Percentiles rank a stretch among this genome's conserved stretches.
Conservation (phyloP, 2,888 invertebrate genomes). For the Pemphredon lugubris region DNA sequence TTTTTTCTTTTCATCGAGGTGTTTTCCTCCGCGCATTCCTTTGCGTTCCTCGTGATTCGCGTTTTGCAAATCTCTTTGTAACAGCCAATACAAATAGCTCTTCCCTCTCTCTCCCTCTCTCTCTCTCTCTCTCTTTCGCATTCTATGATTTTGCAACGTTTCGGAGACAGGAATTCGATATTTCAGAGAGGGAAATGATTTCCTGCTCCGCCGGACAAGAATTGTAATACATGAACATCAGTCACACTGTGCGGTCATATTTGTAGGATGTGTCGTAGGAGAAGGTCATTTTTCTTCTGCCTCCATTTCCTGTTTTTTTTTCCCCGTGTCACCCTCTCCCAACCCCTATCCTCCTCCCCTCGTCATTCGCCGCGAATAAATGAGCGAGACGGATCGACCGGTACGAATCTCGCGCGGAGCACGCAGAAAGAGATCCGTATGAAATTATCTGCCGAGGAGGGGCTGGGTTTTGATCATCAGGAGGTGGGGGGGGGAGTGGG, state of each 20-base stretch:
- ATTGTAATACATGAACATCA: slow-evolving; percentile 51
- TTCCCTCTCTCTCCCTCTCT: too few relatives aligned
- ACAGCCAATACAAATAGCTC: too few relatives aligned
- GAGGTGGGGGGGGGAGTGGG: too few relatives aligned
- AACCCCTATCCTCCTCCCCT: slow-evolving; percentile 15
- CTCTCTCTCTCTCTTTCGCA: too few relatives aligned
- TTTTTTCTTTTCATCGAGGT: too few relatives aligned
- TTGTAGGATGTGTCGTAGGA: slow-evolving; percentile 48
- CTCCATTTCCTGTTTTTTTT: slow-evolving; percentile 34
- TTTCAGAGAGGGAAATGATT: slow-evolving; percentile 30
- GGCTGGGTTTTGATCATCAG: slow-evolving; percentile 13
- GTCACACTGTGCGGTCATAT: slow-evolving; percentile 43
- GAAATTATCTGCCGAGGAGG: slow-evolving; percentile 55
- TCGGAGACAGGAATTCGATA: slow-evolving; percentile 15
- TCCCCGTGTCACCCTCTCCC: neutral
- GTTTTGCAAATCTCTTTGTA: too few relatives aligned
- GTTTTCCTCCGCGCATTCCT: too few relatives aligned
- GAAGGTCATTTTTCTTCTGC: slow-evolving; percentile 60
- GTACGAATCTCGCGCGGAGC: slow-evolving; percentile 51
- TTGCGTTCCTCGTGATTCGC: too few relatives aligned
- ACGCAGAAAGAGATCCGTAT: slow-evolving; percentile 52
- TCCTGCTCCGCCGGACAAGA: slow-evolving; percentile 29
- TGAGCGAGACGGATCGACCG: slow-evolving; percentile 38
- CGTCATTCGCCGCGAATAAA: slow-evolving; percentile 29
- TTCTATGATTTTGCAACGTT: neutral